Conservation (phyloP, 2,888 invertebrate species). For the Actias luna region DNA sequence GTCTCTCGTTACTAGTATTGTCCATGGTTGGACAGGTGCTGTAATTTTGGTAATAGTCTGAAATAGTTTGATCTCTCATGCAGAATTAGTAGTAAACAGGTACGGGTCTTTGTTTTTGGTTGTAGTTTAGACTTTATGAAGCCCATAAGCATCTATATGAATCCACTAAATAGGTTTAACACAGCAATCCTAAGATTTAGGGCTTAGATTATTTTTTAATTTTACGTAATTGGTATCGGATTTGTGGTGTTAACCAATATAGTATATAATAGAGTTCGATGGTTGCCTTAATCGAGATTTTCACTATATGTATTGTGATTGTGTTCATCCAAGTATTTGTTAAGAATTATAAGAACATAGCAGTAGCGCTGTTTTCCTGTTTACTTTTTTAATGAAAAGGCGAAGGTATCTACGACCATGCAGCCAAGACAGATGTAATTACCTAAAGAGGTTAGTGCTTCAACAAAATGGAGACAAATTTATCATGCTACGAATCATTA, state of each 20-base stretch:
- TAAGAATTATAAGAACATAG: too few species aligned
- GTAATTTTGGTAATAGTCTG: conserved; percentile 7
- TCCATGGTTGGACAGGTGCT: conserved; percentile 8
- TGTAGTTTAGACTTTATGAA: conserved; percentile 10
- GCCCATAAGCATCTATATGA: conserved; percentile 14
- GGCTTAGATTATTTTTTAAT: background rate
- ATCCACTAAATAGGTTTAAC: conserved; percentile 16
- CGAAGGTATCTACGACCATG: too few species aligned
- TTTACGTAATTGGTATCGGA: background rate
- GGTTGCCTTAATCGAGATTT: background rate
- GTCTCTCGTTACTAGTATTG: conserved; percentile 16
- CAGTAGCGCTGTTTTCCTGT: too few species aligned
- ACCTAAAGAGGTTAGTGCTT: too few species aligned
- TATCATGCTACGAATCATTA: too few species aligned
- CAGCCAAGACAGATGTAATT: too few species aligned
- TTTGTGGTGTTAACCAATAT: background rate
- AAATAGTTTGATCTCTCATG: conserved; percentile 7
- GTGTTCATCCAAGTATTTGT: too few species aligned
- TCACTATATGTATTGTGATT: too few species aligned
- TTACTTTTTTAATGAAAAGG: too few species aligned
- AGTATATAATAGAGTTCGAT: background rate
- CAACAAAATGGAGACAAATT: too few species aligned
- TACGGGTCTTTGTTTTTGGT: conserved; percentile 10
- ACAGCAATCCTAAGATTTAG: background rate
- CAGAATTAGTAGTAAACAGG: background rate